Conservation (phyloP, 1,140 invertebrate species). For the Zophobas morio region DNA sequence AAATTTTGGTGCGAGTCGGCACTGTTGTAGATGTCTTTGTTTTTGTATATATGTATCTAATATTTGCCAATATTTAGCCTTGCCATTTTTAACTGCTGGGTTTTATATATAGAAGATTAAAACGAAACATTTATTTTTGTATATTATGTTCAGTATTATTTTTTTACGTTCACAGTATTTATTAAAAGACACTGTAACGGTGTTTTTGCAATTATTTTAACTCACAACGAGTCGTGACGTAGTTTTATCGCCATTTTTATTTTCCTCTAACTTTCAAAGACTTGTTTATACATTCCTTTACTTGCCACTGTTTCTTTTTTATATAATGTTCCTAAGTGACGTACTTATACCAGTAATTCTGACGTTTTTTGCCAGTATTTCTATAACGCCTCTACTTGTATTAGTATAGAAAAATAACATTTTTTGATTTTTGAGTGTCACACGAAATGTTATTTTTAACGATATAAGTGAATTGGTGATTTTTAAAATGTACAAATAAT, state of each 20-base stretch:
- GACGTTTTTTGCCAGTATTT: constrained; percentile 52
- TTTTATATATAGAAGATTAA: constrained; percentile 38
- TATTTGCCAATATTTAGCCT: constrained; percentile 47
- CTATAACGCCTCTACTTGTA: constrained; percentile 53
- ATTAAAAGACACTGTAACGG: constrained; percentile 22
- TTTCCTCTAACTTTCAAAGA: constrained; percentile 36
- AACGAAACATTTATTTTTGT: constrained; percentile 39
- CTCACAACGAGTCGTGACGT: not conserved
- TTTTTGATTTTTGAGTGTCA: constrained; percentile 50
- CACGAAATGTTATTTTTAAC: constrained; percentile 38
- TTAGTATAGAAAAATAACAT: constrained; percentile 50
- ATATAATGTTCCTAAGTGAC: constrained; percentile 46
- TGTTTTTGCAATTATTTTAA: constrained; percentile 30
- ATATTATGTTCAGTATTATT: constrained; percentile 49
- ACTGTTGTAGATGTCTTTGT: constrained; percentile 51
- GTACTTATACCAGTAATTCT: constrained; percentile 50
- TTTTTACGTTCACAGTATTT: constrained; percentile 51
- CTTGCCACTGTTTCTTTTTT: constrained; percentile 30
- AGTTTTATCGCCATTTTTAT: constrained; percentile 16
- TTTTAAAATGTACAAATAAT: constrained; percentile 34
- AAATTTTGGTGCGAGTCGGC: constrained; percentile 16
- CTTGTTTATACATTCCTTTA: constrained; percentile 50
- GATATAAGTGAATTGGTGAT: constrained; percentile 38
- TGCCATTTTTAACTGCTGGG: constrained; percentile 46
- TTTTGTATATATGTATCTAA: constrained; percentile 51